Percentiles rank a stretch among this genome's conserved stretches.
Evolutionary conservation across 1,140 invertebrate species (phyloP).

Genomic region (Drosophila sechellia): DNA sequence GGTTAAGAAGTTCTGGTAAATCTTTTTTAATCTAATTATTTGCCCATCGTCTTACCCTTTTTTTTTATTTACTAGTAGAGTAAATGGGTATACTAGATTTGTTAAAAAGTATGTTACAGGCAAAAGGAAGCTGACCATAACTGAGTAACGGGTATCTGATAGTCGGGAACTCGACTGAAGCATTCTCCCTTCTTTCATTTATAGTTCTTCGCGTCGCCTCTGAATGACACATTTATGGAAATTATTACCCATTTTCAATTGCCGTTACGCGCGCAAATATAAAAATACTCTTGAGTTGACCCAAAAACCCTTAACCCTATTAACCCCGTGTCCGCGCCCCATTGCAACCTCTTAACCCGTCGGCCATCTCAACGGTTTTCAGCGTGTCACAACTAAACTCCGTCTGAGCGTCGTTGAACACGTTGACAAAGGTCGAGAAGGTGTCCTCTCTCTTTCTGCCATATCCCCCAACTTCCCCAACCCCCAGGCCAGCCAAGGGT

Average conservation of each 20-base stretch:
- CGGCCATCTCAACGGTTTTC: constrained; percentile 23
- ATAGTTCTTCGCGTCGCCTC: constrained; percentile 3
- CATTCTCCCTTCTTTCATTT: constrained; percentile 3
- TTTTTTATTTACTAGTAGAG: too few relatives aligned
- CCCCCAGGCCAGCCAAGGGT: constrained; percentile 53
- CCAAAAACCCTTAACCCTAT: constrained; percentile 34
- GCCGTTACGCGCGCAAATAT: constrained; percentile 1
- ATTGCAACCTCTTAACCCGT: constrained; percentile 11
- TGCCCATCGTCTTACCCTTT: too few relatives aligned
- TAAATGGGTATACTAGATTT: too few relatives aligned
- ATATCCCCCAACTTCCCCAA: constrained; percentile 1
- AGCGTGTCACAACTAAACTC: constrained; percentile 41
- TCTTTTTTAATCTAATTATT: too few relatives aligned
- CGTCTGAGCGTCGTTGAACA: constrained; percentile 47
- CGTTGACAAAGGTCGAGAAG: constrained; percentile 73
- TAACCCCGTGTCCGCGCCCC: constrained; percentile 10
- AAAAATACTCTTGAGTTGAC: constrained; percentile 18
- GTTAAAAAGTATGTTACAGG: too few relatives aligned
- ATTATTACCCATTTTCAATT: constrained; percentile 31
- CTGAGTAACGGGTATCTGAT: too few relatives aligned
- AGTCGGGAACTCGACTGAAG: too few relatives aligned
- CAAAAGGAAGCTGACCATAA: too few relatives aligned
- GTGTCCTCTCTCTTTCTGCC: constrained; percentile 49
- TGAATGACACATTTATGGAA: constrained; percentile 36
- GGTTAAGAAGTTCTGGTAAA: too few relatives aligned